Conservation (phyloP, 2,113 vertebrate genomes). For the Rhinoptilus africanus region DNA sequence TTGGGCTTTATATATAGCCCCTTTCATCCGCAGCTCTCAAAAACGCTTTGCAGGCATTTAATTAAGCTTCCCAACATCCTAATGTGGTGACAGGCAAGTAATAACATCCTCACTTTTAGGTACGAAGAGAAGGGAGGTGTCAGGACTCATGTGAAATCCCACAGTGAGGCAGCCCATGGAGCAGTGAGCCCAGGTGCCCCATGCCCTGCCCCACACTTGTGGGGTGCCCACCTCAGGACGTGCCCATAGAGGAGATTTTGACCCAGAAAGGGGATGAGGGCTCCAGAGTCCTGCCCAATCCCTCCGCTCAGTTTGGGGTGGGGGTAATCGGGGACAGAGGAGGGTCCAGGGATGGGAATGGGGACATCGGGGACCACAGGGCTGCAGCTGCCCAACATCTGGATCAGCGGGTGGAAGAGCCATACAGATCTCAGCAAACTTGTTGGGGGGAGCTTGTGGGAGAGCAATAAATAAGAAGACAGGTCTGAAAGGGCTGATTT, state of each 20-base stretch:
- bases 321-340: fast-evolving
- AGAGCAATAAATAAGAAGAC: constrained; percentile 43
- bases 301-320: neutral
- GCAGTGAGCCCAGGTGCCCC: neutral
- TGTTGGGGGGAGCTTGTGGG: neutral
- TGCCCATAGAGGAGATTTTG: neutral
- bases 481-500: constrained; percentile 42
- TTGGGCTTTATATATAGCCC: constrained; percentile 45
- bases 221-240: fast-evolving
- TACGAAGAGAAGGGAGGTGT: neutral
- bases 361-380: fast-evolving
- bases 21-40: neutral
- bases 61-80: constrained; percentile 42
- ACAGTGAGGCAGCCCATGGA: fast-evolving
- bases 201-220: neutral
- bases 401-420: constrained; percentile 7
- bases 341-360: fast-evolving
- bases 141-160: neutral
- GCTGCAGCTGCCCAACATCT: constrained; percentile 48
- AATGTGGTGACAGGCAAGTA: constrained; percentile 36
- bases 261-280: neutral
- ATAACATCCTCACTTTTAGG: neutral
- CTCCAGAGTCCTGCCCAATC: neutral
- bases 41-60: constrained; percentile 46
- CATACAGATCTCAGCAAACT: neutral